phyloP scores from a whole-genome alignment of 2,113 vertebrate species.

The Rynchops niger region DNA sequence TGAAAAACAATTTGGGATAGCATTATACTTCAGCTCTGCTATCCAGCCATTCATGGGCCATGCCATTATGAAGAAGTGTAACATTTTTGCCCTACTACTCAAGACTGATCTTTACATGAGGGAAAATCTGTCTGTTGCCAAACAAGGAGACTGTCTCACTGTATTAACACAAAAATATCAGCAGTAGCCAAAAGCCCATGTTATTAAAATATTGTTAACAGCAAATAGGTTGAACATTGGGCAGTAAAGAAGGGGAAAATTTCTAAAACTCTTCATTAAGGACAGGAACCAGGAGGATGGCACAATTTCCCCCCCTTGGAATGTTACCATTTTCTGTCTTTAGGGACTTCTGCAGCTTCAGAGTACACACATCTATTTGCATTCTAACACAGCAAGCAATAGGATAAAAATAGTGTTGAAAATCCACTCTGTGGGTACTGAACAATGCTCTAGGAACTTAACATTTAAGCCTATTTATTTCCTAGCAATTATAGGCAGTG shows the following conservation, averaged over 20 bases:
- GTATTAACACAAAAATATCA: neutral
- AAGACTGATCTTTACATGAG: neutral
- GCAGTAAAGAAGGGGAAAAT: neutral
- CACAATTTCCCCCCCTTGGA: neutral
- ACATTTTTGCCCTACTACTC: neutral
- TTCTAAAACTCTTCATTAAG: neutral
- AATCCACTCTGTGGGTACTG: neutral
- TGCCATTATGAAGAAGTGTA: neutral
- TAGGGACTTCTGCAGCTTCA: neutral
- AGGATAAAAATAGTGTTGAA: conserved; percentile 15
- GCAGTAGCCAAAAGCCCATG: neutral
- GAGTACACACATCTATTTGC: neutral
- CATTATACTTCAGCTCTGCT: neutral
- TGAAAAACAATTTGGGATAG: neutral
- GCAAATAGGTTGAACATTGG: neutral
- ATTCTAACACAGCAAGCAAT: neutral
- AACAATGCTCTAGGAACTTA: neutral
- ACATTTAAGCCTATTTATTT: neutral
- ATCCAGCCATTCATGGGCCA: neutral
- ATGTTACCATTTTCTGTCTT: neutral
- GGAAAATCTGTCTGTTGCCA: neutral
- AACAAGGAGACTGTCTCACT: neutral
- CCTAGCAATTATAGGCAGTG: neutral
- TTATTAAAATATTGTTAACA: neutral
- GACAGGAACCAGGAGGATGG: neutral